Evolutionary conservation across 2,797 vertebrate species (phyloP), one percentile per base, ranked within the genome.

Genomic region (Tokudaia tokunoshimensis): DNA sequence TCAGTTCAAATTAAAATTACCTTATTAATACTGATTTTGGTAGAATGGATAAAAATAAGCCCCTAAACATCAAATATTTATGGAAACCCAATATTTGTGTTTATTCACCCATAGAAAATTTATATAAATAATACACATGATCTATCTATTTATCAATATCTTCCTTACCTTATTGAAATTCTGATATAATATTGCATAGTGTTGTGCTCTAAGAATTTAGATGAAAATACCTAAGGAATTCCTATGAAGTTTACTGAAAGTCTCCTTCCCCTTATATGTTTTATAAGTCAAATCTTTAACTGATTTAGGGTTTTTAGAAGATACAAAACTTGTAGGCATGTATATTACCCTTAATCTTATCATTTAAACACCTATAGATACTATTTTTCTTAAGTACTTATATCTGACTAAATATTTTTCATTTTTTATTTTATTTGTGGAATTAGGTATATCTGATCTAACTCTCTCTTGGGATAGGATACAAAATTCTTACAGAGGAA

Each of bases 361-460:
- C n/a, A 20, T 7, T 85, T 94, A 90, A 91, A 79, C 81, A 34
- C 19, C 14, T 37, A 88, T 14, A 59, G 41, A 91, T 67, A 3
- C 24, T 87, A 22, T 50, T 95, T 67, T 96, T 90, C 11, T 52
- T 81, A 11, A 7, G 7, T 19, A 34, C 5, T 92, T 91, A 61
- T 70, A 92, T 63, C 6, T 82, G 37, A 13, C 89, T 67, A 96
- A 94, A 84, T 90, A 78, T 80, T 84, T 87, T 67, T 74, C 9
- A 91, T 95, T 79, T 91, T 94, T 95, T 47, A 72, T 89, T 92
- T 80, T 83, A 79, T 92, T 82, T 96, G 78, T 34, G 61, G 12
- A 94, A 6, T 95, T 91, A 90, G 75, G 4, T 52, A 12, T 67
- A 93, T 84, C 14, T 22, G 78, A 4, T 65, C 93, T 96, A 96